phyloP scores from a whole-genome alignment of 1,140 invertebrate genomes.

The Schlechtendalia chinensis region DNA sequence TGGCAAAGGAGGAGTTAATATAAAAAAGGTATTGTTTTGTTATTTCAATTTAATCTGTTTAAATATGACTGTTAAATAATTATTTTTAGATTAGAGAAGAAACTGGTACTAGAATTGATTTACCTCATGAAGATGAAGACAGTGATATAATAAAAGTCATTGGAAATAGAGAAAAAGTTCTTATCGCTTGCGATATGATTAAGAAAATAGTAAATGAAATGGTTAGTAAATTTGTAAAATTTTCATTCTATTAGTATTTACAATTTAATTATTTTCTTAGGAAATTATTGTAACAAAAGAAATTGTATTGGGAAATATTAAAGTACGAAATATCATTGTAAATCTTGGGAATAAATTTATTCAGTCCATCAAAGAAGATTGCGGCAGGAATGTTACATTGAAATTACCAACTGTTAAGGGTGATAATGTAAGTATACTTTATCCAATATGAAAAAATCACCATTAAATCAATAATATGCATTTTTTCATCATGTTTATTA shows the following conservation, averaged over 20 bases:
- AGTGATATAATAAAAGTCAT: slow-evolving; percentile 91
- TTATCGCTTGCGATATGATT: slow-evolving; percentile 64
- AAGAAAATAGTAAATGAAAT: slow-evolving; percentile 91
- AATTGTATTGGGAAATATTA: slow-evolving; percentile 78
- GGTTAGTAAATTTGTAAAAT: slow-evolving; percentile 57
- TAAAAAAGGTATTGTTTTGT: slow-evolving; percentile 68
- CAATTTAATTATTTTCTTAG: slow-evolving; percentile 15
- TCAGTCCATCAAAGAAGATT: slow-evolving; percentile 92
- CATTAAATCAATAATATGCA: no score
- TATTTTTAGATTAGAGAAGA: slow-evolving; percentile 82
- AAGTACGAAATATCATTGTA: slow-evolving; percentile 91
- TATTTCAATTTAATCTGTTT: slow-evolving; percentile 1
- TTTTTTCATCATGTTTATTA: no score
- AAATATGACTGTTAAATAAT: slow-evolving; percentile 19
- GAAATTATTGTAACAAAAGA: slow-evolving; percentile 48
- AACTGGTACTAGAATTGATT: slow-evolving; percentile 91
- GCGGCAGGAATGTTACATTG: slow-evolving; percentile 84
- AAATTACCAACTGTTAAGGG: slow-evolving; percentile 88
- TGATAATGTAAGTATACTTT: slow-evolving; percentile 76
- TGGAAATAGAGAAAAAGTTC: slow-evolving; percentile 55
- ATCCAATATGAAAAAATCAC: no score
- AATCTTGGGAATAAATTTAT: slow-evolving; percentile 88
- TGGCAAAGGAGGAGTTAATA: slow-evolving; percentile 89
- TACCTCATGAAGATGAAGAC: slow-evolving; percentile 81
- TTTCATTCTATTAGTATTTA: background rate